These are phyloP conservation scores for Rhinophrynus dorsalis DNA, from an alignment of 2,797 vertebrate genomes.

Conservation along the genomic window DNA sequence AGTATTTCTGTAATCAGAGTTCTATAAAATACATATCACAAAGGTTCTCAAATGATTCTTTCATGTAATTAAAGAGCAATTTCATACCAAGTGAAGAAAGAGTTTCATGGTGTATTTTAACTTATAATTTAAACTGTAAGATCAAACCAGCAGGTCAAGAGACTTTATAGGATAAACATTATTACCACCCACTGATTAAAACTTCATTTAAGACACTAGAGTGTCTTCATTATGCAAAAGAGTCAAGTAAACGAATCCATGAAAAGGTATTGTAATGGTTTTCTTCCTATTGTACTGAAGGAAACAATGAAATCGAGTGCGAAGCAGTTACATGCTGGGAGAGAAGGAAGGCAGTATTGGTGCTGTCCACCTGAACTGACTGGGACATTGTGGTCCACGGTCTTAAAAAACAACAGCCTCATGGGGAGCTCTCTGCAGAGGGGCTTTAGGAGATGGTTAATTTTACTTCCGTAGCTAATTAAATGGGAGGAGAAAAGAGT, in stretches of 20 bases:
- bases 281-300: slow-evolving; percentile 72
- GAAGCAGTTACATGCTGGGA: slow-evolving; percentile 63
- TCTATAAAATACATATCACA: slow-evolving; percentile 57
- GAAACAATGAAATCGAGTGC: slow-evolving; percentile 72
- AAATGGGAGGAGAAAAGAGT: slow-evolving; percentile 68
- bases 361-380: slow-evolving; percentile 67
- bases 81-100: slow-evolving; percentile 70
- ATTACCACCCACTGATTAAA: no score
- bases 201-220: slow-evolving; percentile 75
- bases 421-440: slow-evolving; percentile 53
- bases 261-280: slow-evolving; percentile 73
- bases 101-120: slow-evolving; percentile 73
- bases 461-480: slow-evolving; percentile 85
- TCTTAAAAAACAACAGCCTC: slow-evolving; percentile 70
- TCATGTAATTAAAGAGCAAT: slow-evolving; percentile 63
- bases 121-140: slow-evolving; percentile 80
- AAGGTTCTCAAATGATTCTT: slow-evolving; percentile 57
- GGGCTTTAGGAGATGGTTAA: slow-evolving; percentile 69
- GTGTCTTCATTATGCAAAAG: slow-evolving; percentile 75
- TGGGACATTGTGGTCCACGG: slow-evolving; percentile 67
- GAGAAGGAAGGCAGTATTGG: slow-evolving; percentile 56
- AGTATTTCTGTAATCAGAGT: slow-evolving; percentile 61
- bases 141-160: slow-evolving; percentile 72
- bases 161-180: slow-evolving; percentile 81
- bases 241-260: slow-evolving; percentile 61